A percentile compares a stretch with the other conserved stretches of the same genome.
Evolutionary conservation across 2,113 vertebrate genomes (phyloP).

Genomic region (Chloebia gouldiae): DNA sequence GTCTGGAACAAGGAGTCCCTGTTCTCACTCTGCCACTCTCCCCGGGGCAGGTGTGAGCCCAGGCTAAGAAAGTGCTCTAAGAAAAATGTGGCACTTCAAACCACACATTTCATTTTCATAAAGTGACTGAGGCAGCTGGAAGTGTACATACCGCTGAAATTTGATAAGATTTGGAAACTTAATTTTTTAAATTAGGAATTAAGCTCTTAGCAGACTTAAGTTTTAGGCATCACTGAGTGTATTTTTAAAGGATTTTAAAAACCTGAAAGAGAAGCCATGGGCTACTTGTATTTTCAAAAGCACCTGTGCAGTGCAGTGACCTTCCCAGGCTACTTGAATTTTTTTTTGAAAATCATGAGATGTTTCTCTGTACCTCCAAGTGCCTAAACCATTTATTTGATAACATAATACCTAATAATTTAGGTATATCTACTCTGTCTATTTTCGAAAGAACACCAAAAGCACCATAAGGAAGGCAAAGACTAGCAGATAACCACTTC

Average conservation of each 20-base stretch:
- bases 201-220: background rate
- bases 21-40: background rate
- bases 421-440: background rate
- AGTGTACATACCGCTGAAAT: background rate
- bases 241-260: background rate
- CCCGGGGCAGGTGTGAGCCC: background rate
- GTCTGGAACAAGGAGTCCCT: background rate
- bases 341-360: background rate
- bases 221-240: background rate
- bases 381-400: background rate
- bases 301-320: background rate
- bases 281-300: background rate
- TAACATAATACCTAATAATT: background rate
- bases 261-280: background rate
- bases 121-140: background rate
- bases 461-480: background rate
- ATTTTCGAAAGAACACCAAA: background rate
- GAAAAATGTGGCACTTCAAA: background rate
- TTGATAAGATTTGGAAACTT: background rate
- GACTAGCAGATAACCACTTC: background rate
- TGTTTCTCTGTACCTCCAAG: background rate
- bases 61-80: background rate
- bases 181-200: background rate
- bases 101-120: background rate
- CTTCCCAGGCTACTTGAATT: background rate